Evolutionary conservation across 2,797 vertebrate species (phyloP).

Genomic region (Enteromius anoplus): DNA sequence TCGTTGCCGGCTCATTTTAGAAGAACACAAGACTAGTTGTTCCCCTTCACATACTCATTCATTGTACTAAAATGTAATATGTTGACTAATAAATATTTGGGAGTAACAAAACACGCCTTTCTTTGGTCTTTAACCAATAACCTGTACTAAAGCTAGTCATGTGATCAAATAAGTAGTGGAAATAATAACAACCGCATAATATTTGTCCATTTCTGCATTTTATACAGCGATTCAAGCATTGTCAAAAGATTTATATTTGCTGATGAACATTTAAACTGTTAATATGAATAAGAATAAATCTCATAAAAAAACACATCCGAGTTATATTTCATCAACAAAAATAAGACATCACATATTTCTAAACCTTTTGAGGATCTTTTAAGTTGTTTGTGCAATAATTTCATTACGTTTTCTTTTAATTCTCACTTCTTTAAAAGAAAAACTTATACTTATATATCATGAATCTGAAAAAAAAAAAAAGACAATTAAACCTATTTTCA

Average conservation of each 20-base stretch:
- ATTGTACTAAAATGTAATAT: conserved; percentile 28
- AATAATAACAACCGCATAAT: background rate
- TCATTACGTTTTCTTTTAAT: background rate
- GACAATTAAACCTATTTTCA: background rate
- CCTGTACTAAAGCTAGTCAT: background rate
- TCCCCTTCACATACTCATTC: conserved; percentile 24
- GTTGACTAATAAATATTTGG: conserved; percentile 33
- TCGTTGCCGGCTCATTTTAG: conserved; percentile 40
- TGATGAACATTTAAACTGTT: background rate
- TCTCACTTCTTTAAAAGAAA: background rate
- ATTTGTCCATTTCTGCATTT: background rate
- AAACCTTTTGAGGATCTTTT: background rate
- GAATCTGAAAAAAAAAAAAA: background rate
- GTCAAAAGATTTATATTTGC: background rate
- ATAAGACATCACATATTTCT: background rate
- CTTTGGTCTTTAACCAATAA: background rate
- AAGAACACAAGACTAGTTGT: conserved; percentile 32
- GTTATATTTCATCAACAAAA: background rate
- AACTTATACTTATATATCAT: background rate
- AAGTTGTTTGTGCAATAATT: background rate
- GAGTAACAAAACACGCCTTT: conserved; percentile 12
- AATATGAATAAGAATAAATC: background rate
- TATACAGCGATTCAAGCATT: background rate
- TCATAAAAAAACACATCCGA: background rate
- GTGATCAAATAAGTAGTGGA: background rate